phyloP scores from a whole-genome alignment of 2,113 vertebrate genomes.

The Microcebus tavaratra region DNA sequence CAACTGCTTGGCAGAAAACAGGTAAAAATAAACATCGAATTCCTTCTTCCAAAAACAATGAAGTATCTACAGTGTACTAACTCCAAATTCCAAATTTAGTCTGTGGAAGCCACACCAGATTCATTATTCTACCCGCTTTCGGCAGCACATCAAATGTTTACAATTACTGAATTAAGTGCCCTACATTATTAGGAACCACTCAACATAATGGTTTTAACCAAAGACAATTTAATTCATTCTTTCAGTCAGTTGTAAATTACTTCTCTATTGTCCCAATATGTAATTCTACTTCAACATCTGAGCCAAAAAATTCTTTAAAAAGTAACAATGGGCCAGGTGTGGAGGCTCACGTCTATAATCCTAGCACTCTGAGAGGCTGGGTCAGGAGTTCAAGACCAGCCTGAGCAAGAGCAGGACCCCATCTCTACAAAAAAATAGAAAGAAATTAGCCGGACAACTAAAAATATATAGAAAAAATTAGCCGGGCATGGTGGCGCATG shows the following conservation, averaged over 20 bases:
- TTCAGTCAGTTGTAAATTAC: slow-evolving; percentile 20
- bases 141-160: neutral
- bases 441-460: too few species aligned
- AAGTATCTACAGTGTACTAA: neutral
- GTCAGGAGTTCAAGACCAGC: too few species aligned
- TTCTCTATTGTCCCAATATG: neutral
- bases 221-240: neutral
- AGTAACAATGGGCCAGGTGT: neutral
- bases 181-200: slow-evolving; percentile 7
- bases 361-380: too few species aligned
- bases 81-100: neutral
- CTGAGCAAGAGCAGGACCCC: too few species aligned
- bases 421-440: too few species aligned
- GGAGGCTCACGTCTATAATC: too few species aligned
- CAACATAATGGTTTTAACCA: slow-evolving; percentile 2
- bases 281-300: slow-evolving; percentile 18
- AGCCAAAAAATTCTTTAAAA: slow-evolving; percentile 29
- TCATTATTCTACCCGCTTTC: neutral
- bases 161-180: neutral
- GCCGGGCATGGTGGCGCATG: too few species aligned
- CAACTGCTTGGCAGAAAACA: neutral
- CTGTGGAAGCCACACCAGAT: neutral
- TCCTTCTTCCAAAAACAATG: neutral
- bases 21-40: neutral
- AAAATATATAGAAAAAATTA: too few species aligned